A percentile compares a stretch with the other conserved stretches of the same genome.
phyloP scores from a whole-genome alignment of 35 echinoderm and acorn worm species.

The Heliocidaris tuberculata region DNA sequence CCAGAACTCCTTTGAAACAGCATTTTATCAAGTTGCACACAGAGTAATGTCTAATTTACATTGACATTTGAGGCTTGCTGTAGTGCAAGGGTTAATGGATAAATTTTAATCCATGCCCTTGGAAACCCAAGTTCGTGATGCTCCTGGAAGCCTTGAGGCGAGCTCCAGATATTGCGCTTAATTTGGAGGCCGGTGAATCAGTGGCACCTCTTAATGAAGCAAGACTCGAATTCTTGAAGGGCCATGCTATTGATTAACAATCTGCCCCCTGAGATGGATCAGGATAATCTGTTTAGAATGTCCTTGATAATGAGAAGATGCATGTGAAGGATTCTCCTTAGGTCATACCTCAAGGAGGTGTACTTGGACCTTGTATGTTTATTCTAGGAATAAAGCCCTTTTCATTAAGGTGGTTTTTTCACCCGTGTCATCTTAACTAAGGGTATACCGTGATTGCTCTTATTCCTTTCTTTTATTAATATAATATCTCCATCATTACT shows the following conservation, averaged over 20 bases:
- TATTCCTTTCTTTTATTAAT: no score
- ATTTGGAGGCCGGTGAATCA: neutral
- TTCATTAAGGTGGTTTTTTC: no score
- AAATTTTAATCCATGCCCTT: neutral
- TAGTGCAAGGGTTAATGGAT: neutral
- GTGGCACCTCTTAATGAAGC: neutral
- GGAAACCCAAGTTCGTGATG: neutral
- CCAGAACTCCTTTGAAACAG: no score
- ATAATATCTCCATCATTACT: no score
- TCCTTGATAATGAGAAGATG: neutral
- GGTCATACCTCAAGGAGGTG: neutral
- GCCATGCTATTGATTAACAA: neutral
- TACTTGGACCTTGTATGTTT: neutral
- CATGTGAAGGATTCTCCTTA: neutral
- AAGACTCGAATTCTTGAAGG: neutral
- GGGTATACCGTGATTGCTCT: neutral
- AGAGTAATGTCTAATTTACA: no score
- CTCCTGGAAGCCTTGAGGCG: neutral
- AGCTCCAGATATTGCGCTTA: neutral
- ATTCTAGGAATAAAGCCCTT: neutral
- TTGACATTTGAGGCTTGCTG: no score
- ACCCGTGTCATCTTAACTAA: neutral
- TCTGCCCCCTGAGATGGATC: neutral
- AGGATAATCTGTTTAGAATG: conserved; percentile 6
- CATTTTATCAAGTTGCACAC: no score